A percentile compares a stretch with the other conserved stretches of the same genome.
Evolutionary conservation across 2,888 invertebrate species (phyloP).

Genomic region (Melinopterus prodromus): DNA sequence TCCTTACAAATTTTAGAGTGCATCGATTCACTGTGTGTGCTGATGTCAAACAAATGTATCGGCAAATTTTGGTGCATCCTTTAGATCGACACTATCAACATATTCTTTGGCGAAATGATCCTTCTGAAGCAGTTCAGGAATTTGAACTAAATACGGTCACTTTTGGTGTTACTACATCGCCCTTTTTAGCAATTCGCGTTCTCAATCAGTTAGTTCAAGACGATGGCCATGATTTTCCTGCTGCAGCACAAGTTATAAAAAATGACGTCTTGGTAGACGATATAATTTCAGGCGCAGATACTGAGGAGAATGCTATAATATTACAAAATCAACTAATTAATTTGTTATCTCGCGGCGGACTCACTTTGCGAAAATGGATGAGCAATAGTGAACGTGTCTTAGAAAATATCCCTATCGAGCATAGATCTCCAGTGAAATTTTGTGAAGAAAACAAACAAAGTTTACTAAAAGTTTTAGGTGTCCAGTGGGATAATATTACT

Average conservation of each 20-base stretch:
- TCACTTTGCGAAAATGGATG: constrained; percentile 9
- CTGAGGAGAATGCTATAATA: not conserved
- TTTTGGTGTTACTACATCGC: constrained; percentile 10
- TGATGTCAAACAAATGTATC: not conserved
- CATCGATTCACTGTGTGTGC: not conserved
- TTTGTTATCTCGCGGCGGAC: not conserved
- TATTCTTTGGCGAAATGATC: constrained; percentile 7
- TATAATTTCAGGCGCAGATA: not conserved
- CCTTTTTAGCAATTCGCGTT: constrained; percentile 11
- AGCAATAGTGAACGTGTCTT: too few species aligned
- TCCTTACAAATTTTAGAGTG: not conserved
- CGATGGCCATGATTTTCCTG: not conserved
- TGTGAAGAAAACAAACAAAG: too few species aligned
- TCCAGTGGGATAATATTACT: too few species aligned
- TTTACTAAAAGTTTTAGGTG: too few species aligned
- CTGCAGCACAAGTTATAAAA: not conserved
- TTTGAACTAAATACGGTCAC: constrained; percentile 8
- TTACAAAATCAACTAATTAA: not conserved
- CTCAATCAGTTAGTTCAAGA: not conserved
- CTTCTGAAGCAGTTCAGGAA: not conserved
- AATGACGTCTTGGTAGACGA: constrained; percentile 13
- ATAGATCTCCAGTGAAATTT: too few species aligned
- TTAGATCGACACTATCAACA: constrained; percentile 8
- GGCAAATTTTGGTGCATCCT: not conserved
- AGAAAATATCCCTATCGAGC: too few species aligned